Base-by-base conservation (phyloP, 1,140 invertebrate species). In the Trichoplusia ni region DNA sequence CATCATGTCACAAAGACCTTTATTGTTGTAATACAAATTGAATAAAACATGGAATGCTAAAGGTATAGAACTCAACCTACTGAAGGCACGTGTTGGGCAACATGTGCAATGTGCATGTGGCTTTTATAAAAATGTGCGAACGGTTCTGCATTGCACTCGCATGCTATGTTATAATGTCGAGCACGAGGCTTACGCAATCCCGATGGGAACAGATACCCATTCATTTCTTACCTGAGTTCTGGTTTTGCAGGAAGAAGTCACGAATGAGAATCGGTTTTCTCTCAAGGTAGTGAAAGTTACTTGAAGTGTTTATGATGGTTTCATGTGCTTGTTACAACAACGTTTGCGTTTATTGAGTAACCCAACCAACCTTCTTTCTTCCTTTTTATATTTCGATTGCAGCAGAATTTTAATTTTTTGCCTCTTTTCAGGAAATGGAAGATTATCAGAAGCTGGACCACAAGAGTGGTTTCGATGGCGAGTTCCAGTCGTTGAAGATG, bases 401-500 rank as follows among this genome's bases (percentile, higher is more conserved):
- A 37, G 5, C 14, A 1, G 3, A 27, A 35, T 51, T 51, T 37
- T 31, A 1, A 23, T 35, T 33, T 19, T 14, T 49, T 3, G 47
- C 7, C 25, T 62, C n/a, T 21, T 64, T 67, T 4, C 53, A 88
- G 93, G 73, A 93, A 92, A 70, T 83, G 75, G 76, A 87, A 71
- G 73, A 84, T 60, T 64, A 54, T 11, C 71, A 70, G 42, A 73
- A 77, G 58, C 5, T 73, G 25, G 66, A 81, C 4, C 65, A 63
- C 31, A 82, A 73, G 35, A 71, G 62, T 31, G 98, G 98, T 1
- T 99, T 99, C 84, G 99, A 98, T 95, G 98, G 98, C 87, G 98
- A 99, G 91, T 99, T 99, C 91, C 97, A 99, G 91, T 96, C 95
- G 42, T 88, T 99, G 42, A 98, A 99, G 77, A 96, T 98, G 79